Percentiles rank a stretch among this genome's conserved stretches.
Conservation (phyloP, 1,140 invertebrate species). For the Pseudomyrmex concolor region DNA sequence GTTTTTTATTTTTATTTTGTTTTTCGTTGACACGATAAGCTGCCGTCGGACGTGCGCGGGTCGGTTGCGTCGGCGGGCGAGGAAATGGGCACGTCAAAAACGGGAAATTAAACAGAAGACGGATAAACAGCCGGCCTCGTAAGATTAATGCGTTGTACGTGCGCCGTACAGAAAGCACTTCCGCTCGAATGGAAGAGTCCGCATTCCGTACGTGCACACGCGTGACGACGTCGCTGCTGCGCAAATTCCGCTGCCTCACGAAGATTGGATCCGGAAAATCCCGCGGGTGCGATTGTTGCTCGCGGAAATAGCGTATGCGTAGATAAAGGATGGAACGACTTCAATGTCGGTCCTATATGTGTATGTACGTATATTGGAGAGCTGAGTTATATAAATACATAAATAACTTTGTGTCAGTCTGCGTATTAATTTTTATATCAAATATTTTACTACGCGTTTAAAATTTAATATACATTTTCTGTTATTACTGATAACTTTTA, state of each 20-base stretch:
- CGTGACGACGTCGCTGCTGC: conserved; percentile 8
- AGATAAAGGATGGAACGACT: not conserved
- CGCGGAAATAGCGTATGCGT: not conserved
- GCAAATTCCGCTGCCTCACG: conserved; percentile 13
- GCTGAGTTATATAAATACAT: too few relatives aligned
- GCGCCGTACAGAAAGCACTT: conserved; percentile 31
- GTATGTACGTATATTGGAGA: not conserved
- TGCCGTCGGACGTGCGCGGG: conserved; percentile 16
- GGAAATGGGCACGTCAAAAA: conserved; percentile 81
- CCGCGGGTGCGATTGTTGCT: conserved; percentile 17
- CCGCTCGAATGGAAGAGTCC: conserved; percentile 37
- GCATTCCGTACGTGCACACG: conserved; percentile 11
- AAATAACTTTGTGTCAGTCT: too few relatives aligned
- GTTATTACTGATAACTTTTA: too few relatives aligned
- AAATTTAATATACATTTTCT: too few relatives aligned
- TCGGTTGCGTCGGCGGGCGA: conserved; percentile 21
- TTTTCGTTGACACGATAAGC: conserved; percentile 31
- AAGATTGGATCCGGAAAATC: conserved; percentile 50
- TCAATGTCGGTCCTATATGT: not conserved
- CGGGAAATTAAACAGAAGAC: conserved; percentile 83
- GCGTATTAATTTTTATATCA: too few relatives aligned
- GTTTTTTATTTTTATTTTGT: conserved; percentile 21
- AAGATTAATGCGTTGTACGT: conserved; percentile 78
- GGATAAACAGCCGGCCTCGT: conserved; percentile 77
- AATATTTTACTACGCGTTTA: too few relatives aligned